A percentile compares a stretch with the other conserved stretches of the same genome.
Conservation (phyloP, 2,113 vertebrate species). For the Rhombomys opimus region DNA sequence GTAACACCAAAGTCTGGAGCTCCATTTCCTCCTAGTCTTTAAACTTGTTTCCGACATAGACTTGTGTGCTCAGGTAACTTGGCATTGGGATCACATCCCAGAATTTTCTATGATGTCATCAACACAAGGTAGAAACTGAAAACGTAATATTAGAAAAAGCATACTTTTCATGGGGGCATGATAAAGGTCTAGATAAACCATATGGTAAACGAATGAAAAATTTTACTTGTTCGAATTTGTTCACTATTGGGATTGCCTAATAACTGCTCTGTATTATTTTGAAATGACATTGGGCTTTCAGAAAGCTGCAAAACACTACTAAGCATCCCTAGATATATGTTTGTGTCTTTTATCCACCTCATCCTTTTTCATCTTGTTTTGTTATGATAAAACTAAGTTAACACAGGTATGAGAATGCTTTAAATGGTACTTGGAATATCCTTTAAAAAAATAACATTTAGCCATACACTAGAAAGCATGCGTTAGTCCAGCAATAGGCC, state of each 20-base stretch:
- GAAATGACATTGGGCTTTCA: neutral
- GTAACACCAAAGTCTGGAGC: neutral
- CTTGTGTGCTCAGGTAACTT: neutral
- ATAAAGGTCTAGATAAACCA: neutral
- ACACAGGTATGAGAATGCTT: neutral
- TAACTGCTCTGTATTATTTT: constrained; percentile 1
- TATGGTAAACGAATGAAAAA: constrained; percentile 40
- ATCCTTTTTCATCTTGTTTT: neutral
- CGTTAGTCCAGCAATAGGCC: constrained; percentile 8
- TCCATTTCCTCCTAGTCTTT: neutral
- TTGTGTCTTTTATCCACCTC: neutral
- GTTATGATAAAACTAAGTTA: constrained; percentile 23
- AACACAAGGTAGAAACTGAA: neutral
- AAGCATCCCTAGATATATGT: neutral
- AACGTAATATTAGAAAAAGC: neutral
- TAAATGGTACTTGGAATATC: neutral
- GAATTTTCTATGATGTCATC: neutral
- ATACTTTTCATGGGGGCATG: neutral
- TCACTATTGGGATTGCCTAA: neutral
- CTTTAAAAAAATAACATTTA: neutral
- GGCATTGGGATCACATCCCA: neutral
- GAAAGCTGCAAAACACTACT: constrained; percentile 25
- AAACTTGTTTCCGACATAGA: neutral
- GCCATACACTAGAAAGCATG: neutral
- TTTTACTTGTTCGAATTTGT: constrained; percentile 14